Evolutionary conservation across 2,888 invertebrate species (phyloP).

Genomic region (Ormyrus nitidulus): DNA sequence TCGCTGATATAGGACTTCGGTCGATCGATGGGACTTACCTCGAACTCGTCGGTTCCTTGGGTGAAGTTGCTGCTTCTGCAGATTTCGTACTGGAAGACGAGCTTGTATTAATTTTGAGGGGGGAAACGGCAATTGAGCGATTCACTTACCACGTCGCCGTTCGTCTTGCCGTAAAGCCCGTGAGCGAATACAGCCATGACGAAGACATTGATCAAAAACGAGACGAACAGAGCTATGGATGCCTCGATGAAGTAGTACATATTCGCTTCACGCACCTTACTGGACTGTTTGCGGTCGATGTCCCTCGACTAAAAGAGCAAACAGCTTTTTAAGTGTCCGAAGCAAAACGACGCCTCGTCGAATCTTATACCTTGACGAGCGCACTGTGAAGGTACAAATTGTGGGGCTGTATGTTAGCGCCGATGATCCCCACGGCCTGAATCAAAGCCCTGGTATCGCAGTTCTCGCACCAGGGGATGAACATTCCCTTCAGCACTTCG

Average conservation of each 20-base stretch:
- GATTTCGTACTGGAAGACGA: conserved; percentile 64
- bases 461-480: conserved; percentile 86
- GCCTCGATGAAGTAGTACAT: conserved; percentile 90
- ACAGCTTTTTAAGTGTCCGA: neutral
- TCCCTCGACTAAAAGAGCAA: conserved; percentile 81
- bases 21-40: conserved; percentile 67
- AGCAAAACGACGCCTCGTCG: conserved; percentile 30
- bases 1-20: too few species aligned
- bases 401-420: conserved; percentile 95
- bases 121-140: neutral
- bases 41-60: conserved; percentile 72
- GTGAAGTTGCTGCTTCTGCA: conserved; percentile 66
- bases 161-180: conserved; percentile 85
- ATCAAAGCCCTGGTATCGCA: conserved; percentile 83
- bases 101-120: neutral
- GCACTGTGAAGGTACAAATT: conserved; percentile 94
- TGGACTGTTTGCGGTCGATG: conserved; percentile 83
- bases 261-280: conserved; percentile 88
- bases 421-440: conserved; percentile 89
- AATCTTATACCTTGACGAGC: conserved; percentile 84
- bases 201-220: conserved; percentile 92
- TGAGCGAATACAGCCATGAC: conserved; percentile 92
- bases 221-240: conserved; percentile 86
- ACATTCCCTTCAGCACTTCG: conserved; percentile 86
- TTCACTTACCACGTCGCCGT: conserved; percentile 81